Evolutionary conservation across 2,113 vertebrate genomes (phyloP).

Genomic region (Heterotis niloticus): DNA sequence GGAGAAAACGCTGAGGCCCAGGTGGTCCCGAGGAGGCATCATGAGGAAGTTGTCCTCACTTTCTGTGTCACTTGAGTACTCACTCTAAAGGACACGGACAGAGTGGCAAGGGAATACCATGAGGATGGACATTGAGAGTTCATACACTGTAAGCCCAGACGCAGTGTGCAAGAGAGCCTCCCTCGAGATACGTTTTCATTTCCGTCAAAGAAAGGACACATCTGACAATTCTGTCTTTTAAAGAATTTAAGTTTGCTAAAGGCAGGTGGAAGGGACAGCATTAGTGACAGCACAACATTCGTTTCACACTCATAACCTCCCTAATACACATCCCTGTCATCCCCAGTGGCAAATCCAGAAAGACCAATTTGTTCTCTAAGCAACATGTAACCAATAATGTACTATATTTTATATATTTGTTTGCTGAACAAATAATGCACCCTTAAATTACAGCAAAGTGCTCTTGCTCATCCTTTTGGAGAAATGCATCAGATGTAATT

Average conservation of each 20-base stretch:
- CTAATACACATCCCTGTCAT: conserved; percentile 1
- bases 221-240: no score
- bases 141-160: no score
- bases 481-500: background rate
- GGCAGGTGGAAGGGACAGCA: no score
- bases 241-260: no score
- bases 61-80: conserved; percentile 87
- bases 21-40: conserved; percentile 85
- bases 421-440: background rate
- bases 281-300: background rate
- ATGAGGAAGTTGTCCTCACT: conserved; percentile 90
- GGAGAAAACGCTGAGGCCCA: conserved; percentile 92
- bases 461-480: background rate
- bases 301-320: background rate
- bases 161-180: no score
- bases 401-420: background rate
- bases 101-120: background rate
- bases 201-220: no score
- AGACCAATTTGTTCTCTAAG: conserved; percentile 2
- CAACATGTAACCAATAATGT: conserved; percentile 9
- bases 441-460: conserved; percentile 11
- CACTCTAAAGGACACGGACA: conserved; percentile 68
- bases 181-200: no score
- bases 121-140: no score
- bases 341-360: conserved; percentile 10